Conservation (phyloP, 2,888 invertebrate species). For the Hirtodrosophila trivittata region DNA sequence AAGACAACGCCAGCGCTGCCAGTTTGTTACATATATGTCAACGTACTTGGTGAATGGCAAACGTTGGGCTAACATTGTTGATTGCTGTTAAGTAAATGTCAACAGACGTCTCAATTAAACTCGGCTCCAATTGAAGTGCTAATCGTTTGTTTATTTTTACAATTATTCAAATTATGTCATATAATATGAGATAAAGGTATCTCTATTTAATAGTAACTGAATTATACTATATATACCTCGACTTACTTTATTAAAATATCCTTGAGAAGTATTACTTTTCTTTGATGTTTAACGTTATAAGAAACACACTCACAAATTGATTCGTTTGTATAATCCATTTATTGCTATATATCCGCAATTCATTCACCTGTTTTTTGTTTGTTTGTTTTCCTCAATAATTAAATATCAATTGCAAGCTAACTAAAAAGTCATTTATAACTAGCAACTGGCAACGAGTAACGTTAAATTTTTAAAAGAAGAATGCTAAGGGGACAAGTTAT, state of each 20-base stretch:
- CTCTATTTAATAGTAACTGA: too few species aligned
- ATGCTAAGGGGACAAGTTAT: conserved; percentile 39
- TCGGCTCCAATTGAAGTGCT: too few species aligned
- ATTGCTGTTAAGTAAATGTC: too few species aligned
- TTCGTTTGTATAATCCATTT: conserved; percentile 25
- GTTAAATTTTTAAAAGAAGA: conserved; percentile 29
- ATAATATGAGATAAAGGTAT: too few species aligned
- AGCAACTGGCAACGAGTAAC: conserved; percentile 29
- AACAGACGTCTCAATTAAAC: too few species aligned
- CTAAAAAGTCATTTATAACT: conserved; percentile 39
- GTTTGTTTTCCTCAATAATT: conserved; percentile 32
- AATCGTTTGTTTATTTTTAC: conserved; percentile 3
- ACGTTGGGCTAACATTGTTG: not conserved
- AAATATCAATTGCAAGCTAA: conserved; percentile 34
- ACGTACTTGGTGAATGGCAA: too few species aligned
- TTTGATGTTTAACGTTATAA: too few species aligned
- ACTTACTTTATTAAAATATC: too few species aligned
- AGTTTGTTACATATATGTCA: not conserved
- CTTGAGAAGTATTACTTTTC: too few species aligned
- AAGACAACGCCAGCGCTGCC: conserved; percentile 24
- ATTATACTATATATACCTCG: too few species aligned
- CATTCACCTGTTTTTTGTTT: conserved; percentile 33
- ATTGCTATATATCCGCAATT: conserved; percentile 50
- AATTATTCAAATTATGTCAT: not conserved
- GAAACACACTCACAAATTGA: too few species aligned